Evolutionary conservation across 1,140 invertebrate genomes (phyloP), one percentile per base, ranked within the genome.

Genomic region (Drosophila orena): DNA sequence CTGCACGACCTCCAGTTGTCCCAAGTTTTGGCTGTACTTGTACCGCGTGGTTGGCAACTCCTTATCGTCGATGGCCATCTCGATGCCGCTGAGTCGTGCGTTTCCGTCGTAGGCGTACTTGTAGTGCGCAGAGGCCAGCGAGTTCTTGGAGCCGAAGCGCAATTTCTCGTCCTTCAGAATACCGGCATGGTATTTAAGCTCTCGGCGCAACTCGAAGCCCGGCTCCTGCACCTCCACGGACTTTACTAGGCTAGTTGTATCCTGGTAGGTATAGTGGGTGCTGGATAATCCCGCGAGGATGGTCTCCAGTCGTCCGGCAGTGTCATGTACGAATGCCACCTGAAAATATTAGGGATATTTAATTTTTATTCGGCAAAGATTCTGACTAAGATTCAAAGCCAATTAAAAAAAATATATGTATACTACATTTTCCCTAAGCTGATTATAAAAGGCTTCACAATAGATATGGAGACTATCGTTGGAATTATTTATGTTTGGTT

Each of bases 91-190:
- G 49, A 98, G 93, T 17, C 97, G 93, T 0, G 96, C 97, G 83
- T 96, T 96, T 1, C 97, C 97, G 91, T 98, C 97, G 86, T 98
- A 98, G 76, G 97, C 96, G 88, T 97, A 98, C 80, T 97, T 97
- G 80, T 96, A 96, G 88, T 97, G 97, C 2, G 96, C 96, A 72
- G 97, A 97, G 77, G 97, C 95, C 49, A 98, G 92, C 0, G 96
- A 96, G 78, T 96, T 97, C 92, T 97, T 97, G 2, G 95, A 95
- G 34, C 95, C 96, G 85, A 97, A 98, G 81, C 97, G 96, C 53
- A 97, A 94, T 84, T 96, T 96, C 83, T 97, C 96, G 79, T 98
- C 97, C 91, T 97, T 98, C 0, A 98, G 93, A 40, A 98, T 95
- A 1, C 97, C 97, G 1, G 97, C 96, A 78, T 98, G 97, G 81